phyloP scores from a whole-genome alignment of 1,140 invertebrate genomes.

The Drosophila gunungcola region DNA sequence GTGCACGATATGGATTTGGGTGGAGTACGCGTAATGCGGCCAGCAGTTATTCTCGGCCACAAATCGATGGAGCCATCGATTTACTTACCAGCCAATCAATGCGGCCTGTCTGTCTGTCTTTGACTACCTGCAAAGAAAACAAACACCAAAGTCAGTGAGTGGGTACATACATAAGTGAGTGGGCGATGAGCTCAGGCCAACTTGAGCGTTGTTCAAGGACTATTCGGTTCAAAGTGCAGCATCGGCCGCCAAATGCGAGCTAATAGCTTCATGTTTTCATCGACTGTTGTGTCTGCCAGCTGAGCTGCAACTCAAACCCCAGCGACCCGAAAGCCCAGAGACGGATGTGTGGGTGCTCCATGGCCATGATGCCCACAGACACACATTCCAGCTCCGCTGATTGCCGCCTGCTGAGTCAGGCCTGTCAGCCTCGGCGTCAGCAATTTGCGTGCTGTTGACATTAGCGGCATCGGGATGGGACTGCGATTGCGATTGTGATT shows the following conservation, averaged over 20 bases:
- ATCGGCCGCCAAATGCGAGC: background rate
- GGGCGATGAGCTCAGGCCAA: background rate
- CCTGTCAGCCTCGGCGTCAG: conserved; percentile 39
- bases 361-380: background rate
- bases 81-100: conserved; percentile 23
- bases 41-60: conserved; percentile 8
- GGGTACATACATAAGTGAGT: background rate
- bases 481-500: conserved; percentile 16
- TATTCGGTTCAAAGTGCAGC: conserved; percentile 3
- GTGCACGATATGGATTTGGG: background rate
- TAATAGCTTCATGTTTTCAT: background rate
- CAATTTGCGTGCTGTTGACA: conserved; percentile 69
- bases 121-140: conserved; percentile 25
- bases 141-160: conserved; percentile 7
- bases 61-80: conserved; percentile 13
- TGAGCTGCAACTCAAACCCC: conserved; percentile 15
- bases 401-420: conserved; percentile 75
- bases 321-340: background rate
- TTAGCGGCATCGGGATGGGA: conserved; percentile 8
- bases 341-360: background rate
- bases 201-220: conserved; percentile 1
- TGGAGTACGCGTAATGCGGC: conserved; percentile 22
- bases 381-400: conserved; percentile 38
- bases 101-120: background rate
- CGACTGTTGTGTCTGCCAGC: conserved; percentile 23